phyloP scores from a whole-genome alignment of 2,888 invertebrate species.

The Xestia xanthographa region DNA sequence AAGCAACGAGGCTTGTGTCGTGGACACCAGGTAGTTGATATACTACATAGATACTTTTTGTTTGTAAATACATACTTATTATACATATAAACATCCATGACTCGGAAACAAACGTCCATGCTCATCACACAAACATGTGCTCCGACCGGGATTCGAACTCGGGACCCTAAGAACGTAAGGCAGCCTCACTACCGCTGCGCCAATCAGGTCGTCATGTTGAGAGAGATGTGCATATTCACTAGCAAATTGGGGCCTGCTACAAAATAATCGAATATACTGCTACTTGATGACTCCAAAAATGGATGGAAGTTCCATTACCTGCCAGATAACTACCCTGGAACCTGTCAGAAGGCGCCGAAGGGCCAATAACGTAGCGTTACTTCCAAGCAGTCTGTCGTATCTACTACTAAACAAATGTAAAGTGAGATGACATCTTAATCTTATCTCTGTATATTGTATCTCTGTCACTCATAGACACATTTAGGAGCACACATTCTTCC shows the following conservation, averaged over 20 bases:
- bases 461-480: constrained; percentile 7
- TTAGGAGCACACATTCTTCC: constrained; percentile 7
- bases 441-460: background rate
- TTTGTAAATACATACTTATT: no score
- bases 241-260: background rate
- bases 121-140: no score
- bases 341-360: background rate
- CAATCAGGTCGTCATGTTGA: no score
- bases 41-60: no score
- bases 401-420: background rate
- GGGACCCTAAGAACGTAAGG: no score
- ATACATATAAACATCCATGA: no score
- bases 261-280: background rate
- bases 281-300: background rate
- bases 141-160: no score
- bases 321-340: background rate
- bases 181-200: no score
- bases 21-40: no score
- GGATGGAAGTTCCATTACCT: background rate
- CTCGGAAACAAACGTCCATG: no score
- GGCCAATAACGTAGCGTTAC: background rate
- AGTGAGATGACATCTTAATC: background rate
- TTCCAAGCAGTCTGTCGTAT: background rate
- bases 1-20: no score
- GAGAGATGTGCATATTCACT: background rate